Conservation (phyloP, 2,888 invertebrate genomes). For the Ecdyonurus torrentis region DNA sequence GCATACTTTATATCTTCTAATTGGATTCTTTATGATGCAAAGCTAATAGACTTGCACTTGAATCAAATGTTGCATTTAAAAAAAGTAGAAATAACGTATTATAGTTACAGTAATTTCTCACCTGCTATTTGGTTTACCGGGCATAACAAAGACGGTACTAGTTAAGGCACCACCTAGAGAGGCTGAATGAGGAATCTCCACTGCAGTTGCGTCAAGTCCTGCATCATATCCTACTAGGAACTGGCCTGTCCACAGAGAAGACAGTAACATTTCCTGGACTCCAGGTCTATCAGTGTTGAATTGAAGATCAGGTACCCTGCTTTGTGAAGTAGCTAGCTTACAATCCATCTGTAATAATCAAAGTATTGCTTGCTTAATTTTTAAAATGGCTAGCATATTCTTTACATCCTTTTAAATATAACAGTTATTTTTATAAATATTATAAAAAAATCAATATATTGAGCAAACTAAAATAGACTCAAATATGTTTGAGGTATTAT, state of each 20-base stretch:
- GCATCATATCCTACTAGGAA: conserved; percentile 77
- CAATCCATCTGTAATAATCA: conserved; percentile 50
- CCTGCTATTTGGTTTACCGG: conserved; percentile 35
- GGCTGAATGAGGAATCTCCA: conserved; percentile 35
- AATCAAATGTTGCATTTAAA: too few species aligned
- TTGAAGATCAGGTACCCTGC: conserved; percentile 67
- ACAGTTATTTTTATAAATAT: not conserved
- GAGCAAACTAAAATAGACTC: too few species aligned
- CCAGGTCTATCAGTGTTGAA: conserved; percentile 6
- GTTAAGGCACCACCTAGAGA: conserved; percentile 43
- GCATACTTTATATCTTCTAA: too few species aligned
- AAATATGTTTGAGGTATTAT: too few species aligned
- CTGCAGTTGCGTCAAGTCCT: conserved; percentile 64
- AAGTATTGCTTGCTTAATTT: not conserved
- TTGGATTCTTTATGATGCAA: too few species aligned
- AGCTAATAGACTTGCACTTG: too few species aligned
- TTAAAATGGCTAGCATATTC: too few species aligned
- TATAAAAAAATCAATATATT: not conserved
- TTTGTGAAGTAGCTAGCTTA: conserved; percentile 49
- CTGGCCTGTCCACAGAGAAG: conserved; percentile 56
- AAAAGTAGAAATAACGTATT: too few species aligned
- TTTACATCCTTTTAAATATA: too few species aligned
- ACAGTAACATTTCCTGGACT: conserved; percentile 64
- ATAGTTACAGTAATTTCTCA: too few species aligned
- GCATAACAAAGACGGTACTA: conserved; percentile 66